Conservation (phyloP, 2,113 vertebrate genomes). For the Planiliza haematocheilus region DNA sequence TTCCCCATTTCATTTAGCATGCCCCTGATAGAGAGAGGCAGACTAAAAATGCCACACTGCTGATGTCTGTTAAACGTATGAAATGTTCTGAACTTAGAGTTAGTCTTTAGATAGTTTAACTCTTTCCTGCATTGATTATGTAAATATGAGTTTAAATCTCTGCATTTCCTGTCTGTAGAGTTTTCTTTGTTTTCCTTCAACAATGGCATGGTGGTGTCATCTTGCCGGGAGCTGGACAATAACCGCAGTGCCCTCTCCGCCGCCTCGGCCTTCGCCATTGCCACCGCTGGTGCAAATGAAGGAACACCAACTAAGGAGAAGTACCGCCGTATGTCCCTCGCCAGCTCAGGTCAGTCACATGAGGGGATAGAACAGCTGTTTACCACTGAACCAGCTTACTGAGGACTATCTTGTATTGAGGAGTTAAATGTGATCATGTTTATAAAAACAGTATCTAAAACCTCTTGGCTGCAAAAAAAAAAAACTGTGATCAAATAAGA, state of each 20-base stretch:
- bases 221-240: slow-evolving; percentile 93
- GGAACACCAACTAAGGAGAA: slow-evolving; percentile 96
- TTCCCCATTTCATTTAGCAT: neutral
- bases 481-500: neutral
- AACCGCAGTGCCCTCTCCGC: slow-evolving; percentile 93
- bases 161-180: slow-evolving; percentile 77
- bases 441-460: neutral
- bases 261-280: slow-evolving; percentile 95
- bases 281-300: slow-evolving; percentile 95
- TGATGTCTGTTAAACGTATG: neutral
- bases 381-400: neutral
- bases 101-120: neutral
- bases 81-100: neutral
- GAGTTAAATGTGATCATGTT: neutral
- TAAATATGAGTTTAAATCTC: neutral
- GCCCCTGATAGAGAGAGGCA: no score
- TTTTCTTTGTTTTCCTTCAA: slow-evolving; percentile 96
- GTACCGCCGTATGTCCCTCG: slow-evolving; percentile 95
- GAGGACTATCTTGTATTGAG: neutral
- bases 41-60: no score
- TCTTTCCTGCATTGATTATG: neutral
- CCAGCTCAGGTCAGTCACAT: slow-evolving; percentile 87
- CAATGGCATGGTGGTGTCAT: slow-evolving; percentile 92
- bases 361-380: neutral
- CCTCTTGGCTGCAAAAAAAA: no score